Evolutionary conservation across 2,113 vertebrate species (phyloP), one percentile per base, ranked within the genome.

Genomic region (Arizona elegans): DNA sequence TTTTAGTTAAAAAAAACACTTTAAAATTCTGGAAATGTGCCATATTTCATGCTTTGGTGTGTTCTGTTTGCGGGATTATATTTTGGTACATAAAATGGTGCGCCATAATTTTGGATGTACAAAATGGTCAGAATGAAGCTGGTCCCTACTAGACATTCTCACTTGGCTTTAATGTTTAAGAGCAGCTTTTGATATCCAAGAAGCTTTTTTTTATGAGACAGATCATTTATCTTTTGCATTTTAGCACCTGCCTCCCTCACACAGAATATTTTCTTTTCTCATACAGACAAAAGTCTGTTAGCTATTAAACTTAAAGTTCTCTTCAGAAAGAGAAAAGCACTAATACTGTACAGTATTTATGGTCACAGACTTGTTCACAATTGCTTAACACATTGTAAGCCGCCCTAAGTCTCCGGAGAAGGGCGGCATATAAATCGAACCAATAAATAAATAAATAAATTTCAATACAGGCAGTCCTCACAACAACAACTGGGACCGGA

Each of bases 201-300:
- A 87, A 6, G 55, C 6, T n/a, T 38, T 26, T 70, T 89, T 90
- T 56, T 5, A 3, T 92, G 38, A 92, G 33, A 89, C 38, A 94
- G 55, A 55, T 52, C 26, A 92, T 87, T 90, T 93, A 59, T 54
- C 65, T 15, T 91, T 93, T 93, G 17, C 29, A 5, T 12, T 94
- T 92, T 65, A 65, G 24, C 85, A 52, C 52, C 92, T 50, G 0
- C 1, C 19, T 92, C 1, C 26, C 89, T 95, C 87, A 91, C 15
- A 93, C 92, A 87, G 52, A 85, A 1, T 1, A 50, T 0, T 23
- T 56, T 11, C 11, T 10, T 62, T 29, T 7, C 94, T 43, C 8
- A 55, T 56, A 92, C 19, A 33, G 91, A 91, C 7, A 33, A 38
- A 33, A 95, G 89, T 62, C 3, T 23, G 43, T 8, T 33, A n/a